These are phyloP conservation scores for Sthenelais limicola DNA, from an alignment of 2,888 invertebrate species.

Conservation along the genomic window DNA sequence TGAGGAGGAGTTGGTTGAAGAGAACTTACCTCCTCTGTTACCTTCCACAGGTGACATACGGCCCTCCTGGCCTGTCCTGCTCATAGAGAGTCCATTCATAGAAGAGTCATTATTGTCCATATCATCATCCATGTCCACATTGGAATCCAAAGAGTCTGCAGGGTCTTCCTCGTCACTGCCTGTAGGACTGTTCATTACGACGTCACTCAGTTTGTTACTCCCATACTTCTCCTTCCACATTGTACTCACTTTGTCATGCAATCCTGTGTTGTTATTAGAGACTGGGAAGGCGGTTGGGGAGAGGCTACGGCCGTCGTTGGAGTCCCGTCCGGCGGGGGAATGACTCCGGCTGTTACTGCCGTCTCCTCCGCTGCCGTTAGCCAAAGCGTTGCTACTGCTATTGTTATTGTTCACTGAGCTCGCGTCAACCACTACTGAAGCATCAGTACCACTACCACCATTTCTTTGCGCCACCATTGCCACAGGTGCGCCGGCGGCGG, in stretches of 20 bases:
- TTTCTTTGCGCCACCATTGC: constrained; percentile 17
- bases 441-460: not conserved
- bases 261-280: constrained; percentile 17
- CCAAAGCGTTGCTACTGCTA: constrained; percentile 17
- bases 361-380: constrained; percentile 2
- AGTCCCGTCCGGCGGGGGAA: no score
- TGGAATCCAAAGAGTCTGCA: constrained; percentile 15
- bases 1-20: not conserved
- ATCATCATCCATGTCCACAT: constrained; percentile 29
- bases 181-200: no score
- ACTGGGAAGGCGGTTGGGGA: constrained; percentile 12
- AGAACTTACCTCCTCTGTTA: no score
- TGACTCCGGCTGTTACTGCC: not conserved
- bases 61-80: no score
- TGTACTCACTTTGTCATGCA: constrained; percentile 26
- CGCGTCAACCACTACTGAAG: not conserved
- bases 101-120: constrained; percentile 16
- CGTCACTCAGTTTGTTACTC: no score
- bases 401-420: constrained; percentile 14
- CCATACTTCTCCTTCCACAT: constrained; percentile 37
- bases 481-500: no score
- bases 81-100: no score
- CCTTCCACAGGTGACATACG: no score
- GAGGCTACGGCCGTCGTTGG: no score
- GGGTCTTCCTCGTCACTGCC: constrained; percentile 15